phyloP scores from a whole-genome alignment of 2,888 invertebrate species.

The Thelaira solivaga region DNA sequence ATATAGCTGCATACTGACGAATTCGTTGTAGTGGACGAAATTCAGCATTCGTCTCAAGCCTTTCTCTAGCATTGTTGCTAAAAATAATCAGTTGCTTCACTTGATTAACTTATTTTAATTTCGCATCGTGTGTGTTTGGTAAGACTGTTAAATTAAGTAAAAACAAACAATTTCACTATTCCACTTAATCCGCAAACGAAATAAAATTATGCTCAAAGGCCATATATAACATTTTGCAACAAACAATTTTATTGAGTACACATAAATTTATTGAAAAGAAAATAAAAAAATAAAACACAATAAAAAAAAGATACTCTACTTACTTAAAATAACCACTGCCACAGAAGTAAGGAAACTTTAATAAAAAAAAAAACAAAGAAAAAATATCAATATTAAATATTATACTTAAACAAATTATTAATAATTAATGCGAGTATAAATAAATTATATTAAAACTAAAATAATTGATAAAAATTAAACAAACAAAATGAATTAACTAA shows the following conservation, averaged over 20 bases:
- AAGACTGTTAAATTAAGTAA: too few relatives aligned
- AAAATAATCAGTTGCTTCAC: too few relatives aligned
- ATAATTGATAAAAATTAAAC: constrained; percentile 34
- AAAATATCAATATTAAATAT: constrained; percentile 60
- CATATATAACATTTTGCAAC: constrained; percentile 5
- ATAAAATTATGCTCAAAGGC: not conserved
- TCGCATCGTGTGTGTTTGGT: too few relatives aligned
- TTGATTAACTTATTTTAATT: too few relatives aligned
- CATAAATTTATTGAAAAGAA: constrained; percentile 39
- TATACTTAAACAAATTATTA: constrained; percentile 62
- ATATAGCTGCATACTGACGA: too few relatives aligned
- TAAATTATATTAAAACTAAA: constrained; percentile 66
- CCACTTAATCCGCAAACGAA: not conserved
- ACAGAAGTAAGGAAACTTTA: constrained; percentile 65
- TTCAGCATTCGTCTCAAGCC: too few relatives aligned
- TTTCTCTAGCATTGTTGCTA: too few relatives aligned
- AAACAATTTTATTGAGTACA: constrained; percentile 17
- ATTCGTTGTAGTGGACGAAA: too few relatives aligned
- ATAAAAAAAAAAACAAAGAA: constrained; percentile 58
- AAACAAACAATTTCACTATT: too few relatives aligned
- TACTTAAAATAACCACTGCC: constrained; percentile 74
- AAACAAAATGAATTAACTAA: constrained; percentile 55
- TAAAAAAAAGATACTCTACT: constrained; percentile 57
- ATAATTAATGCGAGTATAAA: constrained; percentile 60
- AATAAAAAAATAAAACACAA: constrained; percentile 44